These are phyloP conservation scores for Mallotus villosus DNA, from an alignment of 2,797 vertebrate species.

Conservation along the genomic window DNA sequence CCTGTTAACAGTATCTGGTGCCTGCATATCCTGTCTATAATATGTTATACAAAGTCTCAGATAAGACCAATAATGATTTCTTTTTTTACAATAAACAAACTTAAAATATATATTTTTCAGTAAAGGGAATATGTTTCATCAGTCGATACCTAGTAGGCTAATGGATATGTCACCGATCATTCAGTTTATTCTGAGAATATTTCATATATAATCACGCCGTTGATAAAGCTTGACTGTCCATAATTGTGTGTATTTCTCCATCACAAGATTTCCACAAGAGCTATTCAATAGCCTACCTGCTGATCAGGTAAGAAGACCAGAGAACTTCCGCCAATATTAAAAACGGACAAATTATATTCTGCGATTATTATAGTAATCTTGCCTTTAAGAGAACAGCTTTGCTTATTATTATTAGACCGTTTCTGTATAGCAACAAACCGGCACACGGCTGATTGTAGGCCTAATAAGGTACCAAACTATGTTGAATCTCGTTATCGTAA, in stretches of 20 bases:
- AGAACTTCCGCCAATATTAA: slow-evolving; percentile 13
- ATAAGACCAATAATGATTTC: too few relatives aligned
- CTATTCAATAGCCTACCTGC: slow-evolving; percentile 48
- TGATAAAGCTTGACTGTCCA: too few relatives aligned
- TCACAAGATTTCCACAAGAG: slow-evolving; percentile 6
- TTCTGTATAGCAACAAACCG: neutral
- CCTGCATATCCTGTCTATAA: slow-evolving; percentile 16
- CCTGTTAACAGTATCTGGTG: neutral
- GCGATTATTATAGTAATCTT: neutral
- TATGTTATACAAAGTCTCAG: slow-evolving; percentile 7
- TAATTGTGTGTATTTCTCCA: slow-evolving; percentile 1
- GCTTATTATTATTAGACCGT: neutral
- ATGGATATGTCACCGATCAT: too few relatives aligned
- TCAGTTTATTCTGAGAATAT: too few relatives aligned
- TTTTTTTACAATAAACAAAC: too few relatives aligned
- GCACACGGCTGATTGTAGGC: neutral
- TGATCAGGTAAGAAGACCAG: slow-evolving; percentile 26
- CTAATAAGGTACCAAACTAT: neutral
- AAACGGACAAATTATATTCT: neutral
- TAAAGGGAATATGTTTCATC: too few relatives aligned
- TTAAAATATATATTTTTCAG: neutral
- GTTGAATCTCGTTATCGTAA: neutral
- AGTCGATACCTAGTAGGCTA: too few relatives aligned
- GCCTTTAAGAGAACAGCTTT: neutral
- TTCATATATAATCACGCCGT: too few relatives aligned